phyloP scores from a whole-genome alignment of 2,888 invertebrate species.

The Apamea monoglypha region DNA sequence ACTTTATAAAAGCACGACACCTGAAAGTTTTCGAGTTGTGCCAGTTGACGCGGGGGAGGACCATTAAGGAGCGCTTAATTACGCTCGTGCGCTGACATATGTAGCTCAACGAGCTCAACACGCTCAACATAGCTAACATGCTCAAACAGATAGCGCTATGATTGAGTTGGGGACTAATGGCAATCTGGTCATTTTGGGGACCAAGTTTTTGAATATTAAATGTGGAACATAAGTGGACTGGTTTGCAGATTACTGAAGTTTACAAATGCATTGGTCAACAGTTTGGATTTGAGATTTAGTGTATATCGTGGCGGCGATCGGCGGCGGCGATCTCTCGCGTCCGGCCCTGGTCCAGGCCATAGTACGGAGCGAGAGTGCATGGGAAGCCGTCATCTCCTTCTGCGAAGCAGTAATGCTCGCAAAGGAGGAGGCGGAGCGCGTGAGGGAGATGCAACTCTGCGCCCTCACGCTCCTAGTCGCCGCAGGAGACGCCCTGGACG shows the following conservation, averaged over 20 bases:
- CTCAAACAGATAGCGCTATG: conserved; percentile 42
- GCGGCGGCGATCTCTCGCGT: too few species aligned
- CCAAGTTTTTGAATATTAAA: conserved; percentile 20
- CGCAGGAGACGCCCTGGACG: too few species aligned
- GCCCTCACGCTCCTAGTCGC: too few species aligned
- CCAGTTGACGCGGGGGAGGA: conserved; percentile 28
- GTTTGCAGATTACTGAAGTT: neutral
- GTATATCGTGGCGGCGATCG: too few species aligned
- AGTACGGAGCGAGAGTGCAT: too few species aligned
- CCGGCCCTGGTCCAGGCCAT: too few species aligned
- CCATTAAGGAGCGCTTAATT: conserved; percentile 54
- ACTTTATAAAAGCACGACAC: conserved; percentile 33
- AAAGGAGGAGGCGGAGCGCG: too few species aligned
- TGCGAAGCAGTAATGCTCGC: too few species aligned
- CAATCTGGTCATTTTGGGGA: conserved; percentile 20
- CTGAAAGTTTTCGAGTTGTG: conserved; percentile 34
- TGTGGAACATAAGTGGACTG: neutral
- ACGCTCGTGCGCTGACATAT: conserved; percentile 35
- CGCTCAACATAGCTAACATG: conserved; percentile 23
- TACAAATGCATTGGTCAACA: conserved; percentile 6
- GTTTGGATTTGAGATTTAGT: neutral
- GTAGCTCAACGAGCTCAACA: conserved; percentile 24
- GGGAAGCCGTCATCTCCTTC: too few species aligned
- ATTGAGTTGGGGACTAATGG: conserved; percentile 46
- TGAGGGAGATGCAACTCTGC: too few species aligned